Conservation (phyloP, 1,140 invertebrate species). For the Brachionus koreanus region DNA sequence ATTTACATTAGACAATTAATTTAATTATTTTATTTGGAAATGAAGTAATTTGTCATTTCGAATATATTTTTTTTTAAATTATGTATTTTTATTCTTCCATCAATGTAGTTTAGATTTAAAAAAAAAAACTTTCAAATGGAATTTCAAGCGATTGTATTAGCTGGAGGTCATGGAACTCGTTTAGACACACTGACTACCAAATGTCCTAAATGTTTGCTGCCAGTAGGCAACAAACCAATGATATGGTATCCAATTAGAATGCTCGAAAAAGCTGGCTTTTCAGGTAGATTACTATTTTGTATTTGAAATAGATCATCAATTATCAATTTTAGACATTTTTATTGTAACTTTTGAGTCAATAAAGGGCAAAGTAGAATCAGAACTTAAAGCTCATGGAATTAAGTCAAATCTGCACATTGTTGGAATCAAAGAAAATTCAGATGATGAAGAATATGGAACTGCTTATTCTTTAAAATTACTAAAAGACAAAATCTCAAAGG, state of each 20-base stretch:
- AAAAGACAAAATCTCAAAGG: constrained; percentile 71
- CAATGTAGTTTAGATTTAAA: not conserved
- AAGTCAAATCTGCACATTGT: constrained; percentile 75
- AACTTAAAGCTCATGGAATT: constrained; percentile 68
- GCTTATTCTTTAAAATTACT: constrained; percentile 77
- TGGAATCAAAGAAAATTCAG: constrained; percentile 66
- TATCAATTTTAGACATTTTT: constrained; percentile 67
- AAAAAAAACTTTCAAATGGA: constrained; percentile 61
- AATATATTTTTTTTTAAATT: not conserved
- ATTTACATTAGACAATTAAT: not conserved
- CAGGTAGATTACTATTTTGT: constrained; percentile 63
- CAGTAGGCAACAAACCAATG: constrained; percentile 80
- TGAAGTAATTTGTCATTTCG: constrained; percentile 41
- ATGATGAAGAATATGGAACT: constrained; percentile 67
- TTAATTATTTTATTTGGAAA: not conserved
- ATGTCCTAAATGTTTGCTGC: constrained; percentile 79
- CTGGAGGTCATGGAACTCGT: constrained; percentile 78
- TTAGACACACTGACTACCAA: constrained; percentile 75
- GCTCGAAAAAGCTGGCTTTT: constrained; percentile 76
- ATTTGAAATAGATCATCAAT: not conserved
- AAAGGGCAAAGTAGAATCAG: constrained; percentile 67
- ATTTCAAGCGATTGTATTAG: constrained; percentile 82
- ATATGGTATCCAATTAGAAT: constrained; percentile 80
- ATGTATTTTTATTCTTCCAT: not conserved
- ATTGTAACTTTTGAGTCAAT: constrained; percentile 72